A percentile compares a stretch with the other conserved stretches of the same genome.
Conservation (phyloP, 2,888 invertebrate genomes). For the Leistus spinibarbis region DNA sequence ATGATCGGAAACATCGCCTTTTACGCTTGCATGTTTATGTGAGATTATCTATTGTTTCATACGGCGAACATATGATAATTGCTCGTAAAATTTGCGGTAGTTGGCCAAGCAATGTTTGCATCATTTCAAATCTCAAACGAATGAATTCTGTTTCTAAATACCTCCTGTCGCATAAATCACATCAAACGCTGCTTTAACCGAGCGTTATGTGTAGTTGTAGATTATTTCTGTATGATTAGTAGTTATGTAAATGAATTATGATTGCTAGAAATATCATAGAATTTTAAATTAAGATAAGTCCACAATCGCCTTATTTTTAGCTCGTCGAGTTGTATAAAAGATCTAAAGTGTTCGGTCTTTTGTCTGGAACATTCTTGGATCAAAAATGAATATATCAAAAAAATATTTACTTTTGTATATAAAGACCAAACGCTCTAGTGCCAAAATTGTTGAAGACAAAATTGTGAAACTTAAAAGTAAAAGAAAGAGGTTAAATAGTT, state of each 20-base stretch:
- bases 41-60: not conserved
- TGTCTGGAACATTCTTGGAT: too few species aligned
- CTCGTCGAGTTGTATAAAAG: too few species aligned
- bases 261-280: not conserved
- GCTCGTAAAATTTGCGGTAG: not conserved
- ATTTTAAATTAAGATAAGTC: too few species aligned
- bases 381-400: too few species aligned
- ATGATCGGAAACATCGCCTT: too few species aligned
- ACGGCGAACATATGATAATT: not conserved
- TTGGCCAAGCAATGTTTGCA: not conserved
- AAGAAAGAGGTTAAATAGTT: too few species aligned
- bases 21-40: not conserved
- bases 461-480: too few species aligned
- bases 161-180: not conserved
- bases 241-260: not conserved
- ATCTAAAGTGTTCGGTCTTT: too few species aligned
- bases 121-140: not conserved
- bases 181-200: not conserved
- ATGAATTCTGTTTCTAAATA: not conserved
- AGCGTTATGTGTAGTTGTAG: not conserved
- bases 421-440: too few species aligned
- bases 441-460: too few species aligned
- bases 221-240: not conserved
- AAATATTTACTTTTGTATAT: too few species aligned
- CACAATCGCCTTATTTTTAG: too few species aligned